These are phyloP conservation scores for Tenthredo amoena DNA, from an alignment of 2,888 invertebrate species.

Conservation along the genomic window DNA sequence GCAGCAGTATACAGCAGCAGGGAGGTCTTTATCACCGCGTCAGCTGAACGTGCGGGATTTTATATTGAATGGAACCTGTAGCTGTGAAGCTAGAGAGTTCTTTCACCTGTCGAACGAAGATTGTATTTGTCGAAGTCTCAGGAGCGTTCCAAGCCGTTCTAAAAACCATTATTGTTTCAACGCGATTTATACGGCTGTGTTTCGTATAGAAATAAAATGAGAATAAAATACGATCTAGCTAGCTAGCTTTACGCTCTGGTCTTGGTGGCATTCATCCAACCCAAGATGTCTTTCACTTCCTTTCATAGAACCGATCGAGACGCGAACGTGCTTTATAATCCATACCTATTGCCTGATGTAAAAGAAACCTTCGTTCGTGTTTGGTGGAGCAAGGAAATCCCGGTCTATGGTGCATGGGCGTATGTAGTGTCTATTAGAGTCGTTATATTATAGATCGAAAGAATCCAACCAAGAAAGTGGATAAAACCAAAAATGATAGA, in stretches of 20 bases:
- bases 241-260: neutral
- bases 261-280: constrained; percentile 32
- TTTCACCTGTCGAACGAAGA: constrained; percentile 32
- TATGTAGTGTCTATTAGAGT: neutral
- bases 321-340: neutral
- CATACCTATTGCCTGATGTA: neutral
- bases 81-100: neutral
- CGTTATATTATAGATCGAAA: no score
- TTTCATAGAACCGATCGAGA: constrained; percentile 24
- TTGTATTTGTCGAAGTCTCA: neutral
- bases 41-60: constrained; percentile 5
- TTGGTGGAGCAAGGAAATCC: constrained; percentile 18
- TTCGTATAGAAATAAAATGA: neutral
- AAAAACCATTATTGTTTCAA: neutral
- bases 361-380: constrained; percentile 34
- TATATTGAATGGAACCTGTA: constrained; percentile 6
- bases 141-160: neutral
- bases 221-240: neutral
- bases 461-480: neutral
- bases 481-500: neutral
- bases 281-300: constrained; percentile 31
- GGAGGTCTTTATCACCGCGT: neutral
- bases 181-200: neutral
- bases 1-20: neutral
- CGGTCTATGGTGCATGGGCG: neutral